These are phyloP conservation scores for Amazona finschi DNA, from an alignment of 2,797 vertebrate genomes.

Conservation along the genomic window DNA sequence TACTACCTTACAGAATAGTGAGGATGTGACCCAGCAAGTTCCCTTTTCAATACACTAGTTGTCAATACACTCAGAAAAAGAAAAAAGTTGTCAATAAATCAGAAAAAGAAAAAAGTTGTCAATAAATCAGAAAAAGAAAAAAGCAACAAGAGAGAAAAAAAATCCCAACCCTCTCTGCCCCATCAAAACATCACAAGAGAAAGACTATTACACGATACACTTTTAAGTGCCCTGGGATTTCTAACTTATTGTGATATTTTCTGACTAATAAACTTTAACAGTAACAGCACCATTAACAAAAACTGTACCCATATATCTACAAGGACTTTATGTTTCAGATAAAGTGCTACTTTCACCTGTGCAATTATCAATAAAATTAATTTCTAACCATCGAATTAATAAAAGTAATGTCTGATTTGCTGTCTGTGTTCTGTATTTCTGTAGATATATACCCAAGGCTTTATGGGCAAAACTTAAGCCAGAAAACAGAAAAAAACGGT, in stretches of 20 bases:
- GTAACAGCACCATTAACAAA: neutral
- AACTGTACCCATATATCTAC: neutral
- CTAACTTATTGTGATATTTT: neutral
- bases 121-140: neutral
- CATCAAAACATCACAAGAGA: neutral
- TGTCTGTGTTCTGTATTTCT: neutral
- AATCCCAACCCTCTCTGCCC: fast-evolving
- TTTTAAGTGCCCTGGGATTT: neutral
- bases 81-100: neutral
- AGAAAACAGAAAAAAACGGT: neutral
- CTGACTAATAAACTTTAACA: neutral
- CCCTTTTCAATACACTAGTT: neutral
- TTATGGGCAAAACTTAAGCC: neutral
- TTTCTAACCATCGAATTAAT: neutral
- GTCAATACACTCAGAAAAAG: neutral
- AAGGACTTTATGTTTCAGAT: neutral
- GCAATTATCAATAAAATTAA: neutral
- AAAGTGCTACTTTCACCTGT: neutral
- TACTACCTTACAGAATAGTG: neutral
- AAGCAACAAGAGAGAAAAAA: neutral
- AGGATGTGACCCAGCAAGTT: neutral
- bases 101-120: neutral
- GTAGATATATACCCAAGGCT: neutral
- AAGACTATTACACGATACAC: neutral
- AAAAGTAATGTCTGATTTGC: neutral